Conservation (phyloP, 2,888 invertebrate genomes). For the Malthinus flaveolus region DNA sequence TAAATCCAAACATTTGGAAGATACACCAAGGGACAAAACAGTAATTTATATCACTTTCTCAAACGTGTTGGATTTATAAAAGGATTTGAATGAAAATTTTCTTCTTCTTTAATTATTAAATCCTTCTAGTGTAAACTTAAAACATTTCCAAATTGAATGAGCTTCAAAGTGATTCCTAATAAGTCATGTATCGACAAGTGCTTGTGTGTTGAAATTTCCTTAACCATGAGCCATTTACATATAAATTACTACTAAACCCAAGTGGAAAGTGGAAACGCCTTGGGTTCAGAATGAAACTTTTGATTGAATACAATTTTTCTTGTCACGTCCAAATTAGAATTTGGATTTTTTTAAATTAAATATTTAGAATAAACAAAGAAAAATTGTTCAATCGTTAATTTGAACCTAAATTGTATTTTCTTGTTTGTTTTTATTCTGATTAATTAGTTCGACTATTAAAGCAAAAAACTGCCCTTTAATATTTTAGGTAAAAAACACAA, state of each 20-base stretch:
- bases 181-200: conserved; percentile 19
- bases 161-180: conserved; percentile 2
- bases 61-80: not conserved
- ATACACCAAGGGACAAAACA: not conserved
- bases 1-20: conserved; percentile 16
- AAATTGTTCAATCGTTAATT: too few species aligned
- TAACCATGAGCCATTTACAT: conserved; percentile 24
- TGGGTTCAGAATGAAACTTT: conserved; percentile 17
- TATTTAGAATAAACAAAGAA: too few species aligned
- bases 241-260: conserved; percentile 28
- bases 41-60: not conserved
- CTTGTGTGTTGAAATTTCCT: conserved; percentile 16
- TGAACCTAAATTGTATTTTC: too few species aligned
- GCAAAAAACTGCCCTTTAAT: too few species aligned
- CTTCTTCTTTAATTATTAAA: not conserved
- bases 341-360: conserved; percentile 9
- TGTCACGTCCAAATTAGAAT: conserved; percentile 1
- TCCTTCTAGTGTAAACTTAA: not conserved
- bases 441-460: too few species aligned
- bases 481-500: too few species aligned
- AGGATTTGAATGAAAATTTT: not conserved
- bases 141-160: not conserved
- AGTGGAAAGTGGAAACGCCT: conserved; percentile 22
- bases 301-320: conserved; percentile 9
- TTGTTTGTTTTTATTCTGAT: too few species aligned